Conservation (phyloP, 2,888 invertebrate genomes). For the Congeria kusceri region DNA sequence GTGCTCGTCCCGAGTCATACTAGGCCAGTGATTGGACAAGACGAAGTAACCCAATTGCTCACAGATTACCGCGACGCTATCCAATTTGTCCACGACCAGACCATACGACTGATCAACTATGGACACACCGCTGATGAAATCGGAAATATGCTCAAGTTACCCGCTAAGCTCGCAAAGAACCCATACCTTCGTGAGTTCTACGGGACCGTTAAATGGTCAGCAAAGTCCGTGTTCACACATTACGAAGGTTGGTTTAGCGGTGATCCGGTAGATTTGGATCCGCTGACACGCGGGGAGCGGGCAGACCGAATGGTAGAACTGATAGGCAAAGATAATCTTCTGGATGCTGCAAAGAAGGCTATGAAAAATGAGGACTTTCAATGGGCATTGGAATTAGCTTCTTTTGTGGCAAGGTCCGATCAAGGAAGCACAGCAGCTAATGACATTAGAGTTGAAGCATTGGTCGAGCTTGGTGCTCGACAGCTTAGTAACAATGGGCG, state of each 20-base stretch:
- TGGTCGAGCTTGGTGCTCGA: constrained; percentile 66
- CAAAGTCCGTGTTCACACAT: constrained; percentile 71
- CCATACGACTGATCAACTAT: constrained; percentile 78
- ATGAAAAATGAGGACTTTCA: constrained; percentile 70
- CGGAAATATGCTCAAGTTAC: constrained; percentile 70
- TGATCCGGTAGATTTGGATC: constrained; percentile 72
- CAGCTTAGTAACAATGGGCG: constrained; percentile 76
- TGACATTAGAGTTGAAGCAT: constrained; percentile 67
- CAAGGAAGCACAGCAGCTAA: constrained; percentile 61
- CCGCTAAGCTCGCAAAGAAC: constrained; percentile 67
- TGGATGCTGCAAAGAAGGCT: constrained; percentile 65
- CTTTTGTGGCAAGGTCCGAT: constrained; percentile 59
- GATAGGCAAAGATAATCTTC: constrained; percentile 61
- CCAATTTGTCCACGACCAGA: constrained; percentile 81
- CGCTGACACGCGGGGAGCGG: constrained; percentile 66
- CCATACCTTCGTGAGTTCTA: constrained; percentile 79
- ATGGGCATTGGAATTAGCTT: constrained; percentile 77
- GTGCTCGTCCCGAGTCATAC: constrained; percentile 81
- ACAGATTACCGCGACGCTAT: constrained; percentile 78
- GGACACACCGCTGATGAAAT: constrained; percentile 81
- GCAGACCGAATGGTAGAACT: constrained; percentile 70
- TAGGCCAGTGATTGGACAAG: constrained; percentile 70
- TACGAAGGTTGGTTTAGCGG: constrained; percentile 77
- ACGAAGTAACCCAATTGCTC: constrained; percentile 61
- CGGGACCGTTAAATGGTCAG: constrained; percentile 80